Conservation (phyloP, 64 coral and sea anemone species). For the Montipora sp. region DNA sequence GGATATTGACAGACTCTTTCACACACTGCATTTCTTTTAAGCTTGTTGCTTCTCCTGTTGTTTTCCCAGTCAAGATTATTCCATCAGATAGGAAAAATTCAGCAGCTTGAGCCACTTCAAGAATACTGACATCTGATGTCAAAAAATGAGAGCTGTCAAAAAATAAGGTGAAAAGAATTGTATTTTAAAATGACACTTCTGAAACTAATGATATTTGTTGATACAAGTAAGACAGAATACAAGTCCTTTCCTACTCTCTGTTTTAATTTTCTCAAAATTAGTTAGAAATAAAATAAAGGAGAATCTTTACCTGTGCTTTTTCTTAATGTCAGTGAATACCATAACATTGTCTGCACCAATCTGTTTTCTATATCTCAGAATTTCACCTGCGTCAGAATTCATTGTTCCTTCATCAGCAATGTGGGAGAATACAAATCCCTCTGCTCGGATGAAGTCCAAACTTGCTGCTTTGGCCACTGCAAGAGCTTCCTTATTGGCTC, state of each 20-base stretch:
- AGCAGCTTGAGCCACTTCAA: slow-evolving; percentile 91
- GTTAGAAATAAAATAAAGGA: neutral
- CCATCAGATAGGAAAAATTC: slow-evolving; percentile 96
- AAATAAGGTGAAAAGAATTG: neutral
- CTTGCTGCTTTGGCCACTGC: slow-evolving; percentile 94
- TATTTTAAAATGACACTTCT: too few relatives aligned
- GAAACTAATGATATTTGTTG: too few relatives aligned
- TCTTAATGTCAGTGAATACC: slow-evolving; percentile 97
- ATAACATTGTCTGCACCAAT: slow-evolving; percentile 93
- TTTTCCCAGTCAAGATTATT: slow-evolving; percentile 83
- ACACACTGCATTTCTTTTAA: slow-evolving; percentile 82
- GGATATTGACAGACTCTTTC: slow-evolving; percentile 83
- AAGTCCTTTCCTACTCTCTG: too few relatives aligned
- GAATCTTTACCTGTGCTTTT: slow-evolving; percentile 86
- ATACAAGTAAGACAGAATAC: too few relatives aligned
- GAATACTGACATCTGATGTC: slow-evolving; percentile 82
- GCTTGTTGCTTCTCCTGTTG: slow-evolving; percentile 86
- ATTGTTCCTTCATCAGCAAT: slow-evolving; percentile 97
- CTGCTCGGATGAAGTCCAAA: slow-evolving; percentile 89
- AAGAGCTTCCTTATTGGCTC: slow-evolving; percentile 93
- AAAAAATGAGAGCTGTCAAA: slow-evolving; percentile 83
- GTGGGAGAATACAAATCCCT: slow-evolving; percentile 99
- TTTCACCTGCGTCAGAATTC: slow-evolving; percentile 97
- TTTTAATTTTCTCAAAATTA: neutral
- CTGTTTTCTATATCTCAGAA: slow-evolving; percentile 91